Conservation (phyloP, 2,113 vertebrate species). For the Leuciscus idus region DNA sequence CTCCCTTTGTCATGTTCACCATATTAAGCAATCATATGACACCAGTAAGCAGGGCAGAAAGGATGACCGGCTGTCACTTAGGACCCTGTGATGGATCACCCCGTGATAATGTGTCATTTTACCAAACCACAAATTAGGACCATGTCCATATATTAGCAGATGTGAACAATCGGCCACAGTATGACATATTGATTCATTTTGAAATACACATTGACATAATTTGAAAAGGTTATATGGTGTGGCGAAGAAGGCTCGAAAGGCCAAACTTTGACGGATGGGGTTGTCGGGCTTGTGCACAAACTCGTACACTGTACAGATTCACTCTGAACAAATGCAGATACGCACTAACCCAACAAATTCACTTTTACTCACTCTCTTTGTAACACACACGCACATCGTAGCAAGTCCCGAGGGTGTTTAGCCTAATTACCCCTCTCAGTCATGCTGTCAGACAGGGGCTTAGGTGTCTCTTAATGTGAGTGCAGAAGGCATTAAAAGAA, state of each 20-base stretch:
- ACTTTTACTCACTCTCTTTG: conserved; percentile 47
- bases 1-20: conserved; percentile 55
- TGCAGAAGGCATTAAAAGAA: conserved; percentile 62
- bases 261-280: conserved; percentile 55
- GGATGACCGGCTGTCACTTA: conserved; percentile 54
- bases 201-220: conserved; percentile 61
- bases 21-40: conserved; percentile 59
- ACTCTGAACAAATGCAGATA: conserved; percentile 19
- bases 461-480: conserved; percentile 62
- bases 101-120: conserved; percentile 57
- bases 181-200: conserved; percentile 53
- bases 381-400: conserved; percentile 62
- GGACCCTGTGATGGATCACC: conserved; percentile 53
- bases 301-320: conserved; percentile 18
- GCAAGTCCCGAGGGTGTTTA: conserved; percentile 56
- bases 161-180: conserved; percentile 43
- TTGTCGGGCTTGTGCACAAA: conserved; percentile 22
- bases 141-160: conserved; percentile 45
- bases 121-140: conserved; percentile 47
- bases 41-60: conserved; percentile 34
- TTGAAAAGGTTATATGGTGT: conserved; percentile 56
- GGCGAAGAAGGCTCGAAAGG: conserved; percentile 46
- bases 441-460: conserved; percentile 65
- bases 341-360: conserved; percentile 53
- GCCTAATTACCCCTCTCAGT: conserved; percentile 62